These are phyloP conservation scores for Parus major DNA, from an alignment of 2,113 vertebrate species.

Conservation along the genomic window DNA sequence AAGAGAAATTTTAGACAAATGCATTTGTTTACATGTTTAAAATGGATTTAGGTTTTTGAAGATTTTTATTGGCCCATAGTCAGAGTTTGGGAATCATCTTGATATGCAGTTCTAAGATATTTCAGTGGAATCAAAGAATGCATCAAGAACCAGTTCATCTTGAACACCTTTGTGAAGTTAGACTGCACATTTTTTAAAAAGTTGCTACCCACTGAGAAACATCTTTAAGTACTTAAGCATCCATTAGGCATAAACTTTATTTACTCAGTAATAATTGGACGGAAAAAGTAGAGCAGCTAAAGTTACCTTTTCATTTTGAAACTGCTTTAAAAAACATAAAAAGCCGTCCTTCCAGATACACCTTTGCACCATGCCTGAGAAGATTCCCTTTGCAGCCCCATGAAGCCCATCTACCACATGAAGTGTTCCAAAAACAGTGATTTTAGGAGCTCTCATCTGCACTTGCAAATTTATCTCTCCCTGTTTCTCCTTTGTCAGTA, in stretches of 20 bases:
- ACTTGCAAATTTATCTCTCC: not conserved
- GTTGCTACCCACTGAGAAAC: not conserved
- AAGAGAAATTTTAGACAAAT: not conserved
- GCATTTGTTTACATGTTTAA: not conserved
- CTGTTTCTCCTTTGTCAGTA: not conserved
- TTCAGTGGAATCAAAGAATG: not conserved
- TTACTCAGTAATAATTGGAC: not conserved
- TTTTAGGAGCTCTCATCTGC: not conserved
- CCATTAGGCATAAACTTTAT: not conserved
- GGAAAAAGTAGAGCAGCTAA: not conserved
- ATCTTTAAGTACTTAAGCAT: not conserved
- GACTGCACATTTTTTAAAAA: not conserved
- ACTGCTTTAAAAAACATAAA: not conserved
- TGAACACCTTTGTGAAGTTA: not conserved
- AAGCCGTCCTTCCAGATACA: not conserved
- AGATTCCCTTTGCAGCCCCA: not conserved
- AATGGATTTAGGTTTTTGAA: not conserved
- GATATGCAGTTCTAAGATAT: not conserved
- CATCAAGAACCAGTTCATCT: not conserved
- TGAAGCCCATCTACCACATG: not conserved
- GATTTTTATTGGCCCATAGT: not conserved
- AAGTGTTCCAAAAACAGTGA: not conserved
- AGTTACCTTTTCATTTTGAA: not conserved
- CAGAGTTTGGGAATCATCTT: not conserved
- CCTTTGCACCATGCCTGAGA: not conserved